Evolutionary conservation across 2,113 vertebrate species (phyloP).

Genomic region (Hippolais icterina): DNA sequence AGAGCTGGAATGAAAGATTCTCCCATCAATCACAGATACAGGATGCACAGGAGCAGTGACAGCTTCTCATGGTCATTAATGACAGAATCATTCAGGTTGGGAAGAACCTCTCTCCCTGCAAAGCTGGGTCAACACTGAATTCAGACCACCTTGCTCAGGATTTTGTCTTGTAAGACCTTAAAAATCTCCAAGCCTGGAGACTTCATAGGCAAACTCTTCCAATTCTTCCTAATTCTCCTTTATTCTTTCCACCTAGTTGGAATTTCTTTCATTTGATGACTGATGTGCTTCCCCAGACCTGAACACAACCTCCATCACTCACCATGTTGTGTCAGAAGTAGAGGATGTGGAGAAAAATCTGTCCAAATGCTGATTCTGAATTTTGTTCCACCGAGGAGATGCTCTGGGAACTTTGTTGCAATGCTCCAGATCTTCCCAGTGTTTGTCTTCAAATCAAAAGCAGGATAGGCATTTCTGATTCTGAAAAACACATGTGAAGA

Average conservation of each 20-base stretch:
- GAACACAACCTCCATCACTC: background rate
- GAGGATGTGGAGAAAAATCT: conserved; percentile 7
- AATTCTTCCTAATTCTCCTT: background rate
- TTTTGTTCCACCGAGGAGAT: conserved; percentile 27
- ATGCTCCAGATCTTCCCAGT: conserved; percentile 70
- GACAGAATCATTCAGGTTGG: background rate
- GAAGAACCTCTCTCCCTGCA: background rate
- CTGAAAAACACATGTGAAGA: conserved; percentile 16
- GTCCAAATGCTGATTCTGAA: conserved; percentile 54
- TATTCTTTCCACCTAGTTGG: background rate
- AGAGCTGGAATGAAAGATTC: background rate
- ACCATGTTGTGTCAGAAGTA: conserved; percentile 21
- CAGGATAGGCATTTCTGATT: conserved; percentile 51
- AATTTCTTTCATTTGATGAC: background rate
- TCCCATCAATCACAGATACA: background rate
- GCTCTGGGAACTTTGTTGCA: conserved; percentile 28
- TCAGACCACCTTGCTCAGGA: background rate
- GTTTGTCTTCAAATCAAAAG: conserved; percentile 60
- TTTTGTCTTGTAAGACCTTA: background rate
- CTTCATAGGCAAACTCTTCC: background rate
- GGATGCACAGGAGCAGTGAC: background rate
- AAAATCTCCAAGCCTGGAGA: background rate
- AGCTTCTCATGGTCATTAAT: background rate
- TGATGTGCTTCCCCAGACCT: accelerated
- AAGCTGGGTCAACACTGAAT: background rate